Evolutionary conservation across 1,140 invertebrate species (phyloP), one percentile per base, ranked within the genome.

Genomic region (Pogonus chalceus): DNA sequence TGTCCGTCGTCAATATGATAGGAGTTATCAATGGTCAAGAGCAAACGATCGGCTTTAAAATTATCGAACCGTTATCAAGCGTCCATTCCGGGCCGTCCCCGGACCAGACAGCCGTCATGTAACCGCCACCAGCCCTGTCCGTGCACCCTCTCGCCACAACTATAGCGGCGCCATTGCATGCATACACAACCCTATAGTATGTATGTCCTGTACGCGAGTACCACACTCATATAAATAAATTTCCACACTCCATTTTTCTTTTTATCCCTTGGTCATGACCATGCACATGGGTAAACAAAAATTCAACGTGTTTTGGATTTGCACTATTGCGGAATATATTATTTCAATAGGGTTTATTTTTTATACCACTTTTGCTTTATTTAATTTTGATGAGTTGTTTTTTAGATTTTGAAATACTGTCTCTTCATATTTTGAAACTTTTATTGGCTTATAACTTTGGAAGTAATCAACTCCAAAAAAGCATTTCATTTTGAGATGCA

Each of bases 61-160:
- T 43, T 43, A 43, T 43, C 37, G 37, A 43, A 18, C 37, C 18
- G 37, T 43, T 43, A 43, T 43, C 37, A n/a, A n/a, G n/a, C n/a
- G n/a, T n/a, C n/a, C 18, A 16, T 31, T 14, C 26, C 14, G 37
- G 37, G 7, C 9, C 37, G 37, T 43, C 37, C 37, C 37, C 37
- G 18, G n/a, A 18, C 37, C 37, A 43, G 37, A 43, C 37, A 43
- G 37, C 37, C 37, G 37, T 43, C 37, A 43, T 43, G 9, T 43
- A 43, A 9, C 18, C 37, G 18, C n/a, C n/a, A 18, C 37, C 37
- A 43, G n/a, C n/a, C n/a, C n/a, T n/a, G n/a, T n/a, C 37, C 37
- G 37, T 7, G 4, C 37, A 43, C 9, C 37, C 3, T 18, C 37
- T 9, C 4, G 3, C 18, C 37, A 7, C 18, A 16, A 18, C 37